These are phyloP conservation scores for Poecilus cupreus DNA, from an alignment of 2,888 invertebrate genomes.

Conservation along the genomic window DNA sequence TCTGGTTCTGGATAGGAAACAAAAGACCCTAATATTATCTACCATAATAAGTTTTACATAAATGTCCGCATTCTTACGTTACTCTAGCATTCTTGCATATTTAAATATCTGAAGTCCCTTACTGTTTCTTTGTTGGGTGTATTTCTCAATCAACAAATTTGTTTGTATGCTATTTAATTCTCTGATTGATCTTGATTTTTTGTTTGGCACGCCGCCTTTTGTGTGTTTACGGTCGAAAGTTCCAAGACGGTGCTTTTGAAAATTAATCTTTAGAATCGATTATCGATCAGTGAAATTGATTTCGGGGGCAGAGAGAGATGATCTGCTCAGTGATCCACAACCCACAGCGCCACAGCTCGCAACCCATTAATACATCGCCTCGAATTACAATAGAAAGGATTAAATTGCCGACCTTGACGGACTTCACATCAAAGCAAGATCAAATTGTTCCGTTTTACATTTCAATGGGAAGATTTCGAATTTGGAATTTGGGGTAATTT, in stretches of 20 bases:
- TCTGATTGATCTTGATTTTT: not conserved
- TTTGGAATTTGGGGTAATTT: slow-evolving; percentile 5
- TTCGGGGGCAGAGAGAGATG: slow-evolving; percentile 19
- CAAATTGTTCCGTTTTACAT: slow-evolving; percentile 22
- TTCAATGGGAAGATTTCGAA: not conserved
- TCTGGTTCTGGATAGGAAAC: too few species aligned
- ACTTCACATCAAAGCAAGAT: not conserved
- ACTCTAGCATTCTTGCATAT: too few species aligned
- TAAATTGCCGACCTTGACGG: slow-evolving; percentile 52
- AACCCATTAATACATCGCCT: slow-evolving; percentile 30
- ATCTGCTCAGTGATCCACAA: slow-evolving; percentile 47
- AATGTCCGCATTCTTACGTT: too few species aligned
- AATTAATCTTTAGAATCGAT: slow-evolving; percentile 51
- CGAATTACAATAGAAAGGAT: slow-evolving; percentile 49
- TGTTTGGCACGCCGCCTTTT: slow-evolving; percentile 5
- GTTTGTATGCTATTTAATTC: not conserved
- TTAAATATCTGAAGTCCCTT: too few species aligned
- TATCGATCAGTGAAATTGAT: slow-evolving; percentile 49
- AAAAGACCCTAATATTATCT: too few species aligned
- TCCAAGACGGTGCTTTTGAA: slow-evolving; percentile 49
- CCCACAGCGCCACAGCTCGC: slow-evolving; percentile 36
- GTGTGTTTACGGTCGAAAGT: slow-evolving; percentile 2
- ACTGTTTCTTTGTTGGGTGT: too few species aligned
- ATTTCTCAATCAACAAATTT: not conserved
- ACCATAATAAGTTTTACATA: too few species aligned